These are phyloP conservation scores for Bovichtus variegatus DNA, from an alignment of 2,797 vertebrate genomes.

Conservation along the genomic window DNA sequence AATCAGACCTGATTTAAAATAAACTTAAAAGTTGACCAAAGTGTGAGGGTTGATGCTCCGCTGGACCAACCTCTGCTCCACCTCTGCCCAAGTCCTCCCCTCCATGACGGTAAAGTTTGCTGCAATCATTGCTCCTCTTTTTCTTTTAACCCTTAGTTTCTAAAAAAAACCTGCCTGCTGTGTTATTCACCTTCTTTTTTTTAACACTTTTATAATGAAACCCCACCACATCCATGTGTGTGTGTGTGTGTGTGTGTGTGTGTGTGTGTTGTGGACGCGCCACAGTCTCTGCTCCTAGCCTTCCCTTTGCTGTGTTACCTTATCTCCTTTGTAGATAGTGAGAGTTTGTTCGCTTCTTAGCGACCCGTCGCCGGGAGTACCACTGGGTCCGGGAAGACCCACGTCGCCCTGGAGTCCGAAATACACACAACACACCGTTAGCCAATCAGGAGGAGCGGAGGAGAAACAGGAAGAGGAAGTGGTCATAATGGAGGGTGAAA, in stretches of 20 bases:
- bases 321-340: constrained; percentile 89
- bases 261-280: too few relatives aligned
- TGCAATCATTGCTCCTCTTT: constrained; percentile 73
- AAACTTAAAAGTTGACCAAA: not conserved
- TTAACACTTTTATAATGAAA: not conserved
- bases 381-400: constrained; percentile 84
- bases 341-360: constrained; percentile 75
- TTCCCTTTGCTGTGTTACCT: constrained; percentile 80
- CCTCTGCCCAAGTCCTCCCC: constrained; percentile 10
- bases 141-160: constrained; percentile 66
- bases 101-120: constrained; percentile 30
- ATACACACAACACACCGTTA: constrained; percentile 81
- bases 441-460: constrained; percentile 49
- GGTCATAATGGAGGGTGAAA: not conserved
- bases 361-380: constrained; percentile 78
- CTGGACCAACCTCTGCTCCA: constrained; percentile 22
- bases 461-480: constrained; percentile 6
- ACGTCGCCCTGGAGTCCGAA: constrained; percentile 84
- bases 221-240: constrained; percentile 38
- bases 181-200: not conserved
- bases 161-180: constrained; percentile 3
- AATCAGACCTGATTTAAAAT: too few relatives aligned
- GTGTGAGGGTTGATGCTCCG: not conserved
- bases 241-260: constrained; percentile 44
- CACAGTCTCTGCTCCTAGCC: constrained; percentile 40